phyloP scores from a whole-genome alignment of 1,140 invertebrate species.

The Diprion similis region DNA sequence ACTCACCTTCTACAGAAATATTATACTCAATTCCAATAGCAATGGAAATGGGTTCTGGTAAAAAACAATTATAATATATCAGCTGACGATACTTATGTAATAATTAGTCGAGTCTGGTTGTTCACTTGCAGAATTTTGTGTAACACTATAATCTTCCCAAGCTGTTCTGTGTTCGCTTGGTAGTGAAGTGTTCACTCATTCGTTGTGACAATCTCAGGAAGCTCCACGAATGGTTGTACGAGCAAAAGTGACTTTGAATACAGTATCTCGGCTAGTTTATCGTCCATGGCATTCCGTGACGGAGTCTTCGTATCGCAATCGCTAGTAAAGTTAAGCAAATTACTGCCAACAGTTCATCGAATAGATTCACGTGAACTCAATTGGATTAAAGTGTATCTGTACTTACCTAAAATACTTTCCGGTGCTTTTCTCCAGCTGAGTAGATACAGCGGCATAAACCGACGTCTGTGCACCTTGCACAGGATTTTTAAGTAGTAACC shows the following conservation, averaged over 20 bases:
- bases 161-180: neutral
- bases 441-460: conserved; percentile 69
- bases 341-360: conserved; percentile 6
- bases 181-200: neutral
- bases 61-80: no score
- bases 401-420: conserved; percentile 74
- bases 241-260: conserved; percentile 57
- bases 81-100: no score
- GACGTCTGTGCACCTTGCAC: conserved; percentile 72
- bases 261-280: conserved; percentile 62
- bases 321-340: conserved; percentile 45
- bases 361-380: neutral
- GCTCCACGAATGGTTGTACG: conserved; percentile 26
- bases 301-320: conserved; percentile 65
- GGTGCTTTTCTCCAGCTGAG: conserved; percentile 62
- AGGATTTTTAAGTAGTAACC: conserved; percentile 72
- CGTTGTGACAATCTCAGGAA: neutral
- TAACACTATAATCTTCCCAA: no score
- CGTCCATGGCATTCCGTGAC: conserved; percentile 59
- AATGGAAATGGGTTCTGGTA: no score
- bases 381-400: neutral
- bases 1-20: no score
- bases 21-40: no score
- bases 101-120: no score
- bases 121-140: no score